A percentile compares a stretch with the other conserved stretches of the same genome.
Conservation (phyloP, 2,888 invertebrate genomes). For the Pocota personata region DNA sequence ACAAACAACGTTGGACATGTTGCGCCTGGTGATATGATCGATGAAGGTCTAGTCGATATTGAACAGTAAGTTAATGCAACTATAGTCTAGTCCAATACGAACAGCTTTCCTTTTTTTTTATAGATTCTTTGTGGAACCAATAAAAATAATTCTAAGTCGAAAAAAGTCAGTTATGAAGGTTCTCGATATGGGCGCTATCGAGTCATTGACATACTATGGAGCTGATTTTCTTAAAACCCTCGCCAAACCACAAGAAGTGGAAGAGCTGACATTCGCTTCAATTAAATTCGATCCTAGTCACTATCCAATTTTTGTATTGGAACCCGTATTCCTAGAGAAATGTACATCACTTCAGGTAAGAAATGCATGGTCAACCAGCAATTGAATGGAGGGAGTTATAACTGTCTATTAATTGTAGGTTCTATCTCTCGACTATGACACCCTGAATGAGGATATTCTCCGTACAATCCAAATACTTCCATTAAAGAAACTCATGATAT, state of each 20-base stretch:
- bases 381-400: not conserved
- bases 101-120: not conserved
- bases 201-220: constrained; percentile 81
- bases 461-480: constrained; percentile 81
- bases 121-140: constrained; percentile 81
- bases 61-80: constrained; percentile 78
- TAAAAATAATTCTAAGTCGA: constrained; percentile 80
- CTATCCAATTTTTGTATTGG: constrained; percentile 84
- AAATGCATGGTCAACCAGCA: not conserved
- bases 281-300: constrained; percentile 89
- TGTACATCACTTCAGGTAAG: constrained; percentile 85
- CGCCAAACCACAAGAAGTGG: constrained; percentile 84
- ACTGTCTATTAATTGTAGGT: constrained; percentile 69
- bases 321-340: constrained; percentile 84
- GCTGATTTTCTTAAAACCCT: constrained; percentile 81
- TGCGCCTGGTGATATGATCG: constrained; percentile 79
- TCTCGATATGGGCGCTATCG: constrained; percentile 82
- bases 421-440: constrained; percentile 82
- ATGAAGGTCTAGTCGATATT: constrained; percentile 80
- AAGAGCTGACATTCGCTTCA: constrained; percentile 87
- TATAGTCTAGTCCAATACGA: not conserved
- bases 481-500: constrained; percentile 86
- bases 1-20: constrained; percentile 80
- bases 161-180: constrained; percentile 79
- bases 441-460: constrained; percentile 80